Conservation (phyloP, 2,888 invertebrate species). For the Phorcus lineatus region DNA sequence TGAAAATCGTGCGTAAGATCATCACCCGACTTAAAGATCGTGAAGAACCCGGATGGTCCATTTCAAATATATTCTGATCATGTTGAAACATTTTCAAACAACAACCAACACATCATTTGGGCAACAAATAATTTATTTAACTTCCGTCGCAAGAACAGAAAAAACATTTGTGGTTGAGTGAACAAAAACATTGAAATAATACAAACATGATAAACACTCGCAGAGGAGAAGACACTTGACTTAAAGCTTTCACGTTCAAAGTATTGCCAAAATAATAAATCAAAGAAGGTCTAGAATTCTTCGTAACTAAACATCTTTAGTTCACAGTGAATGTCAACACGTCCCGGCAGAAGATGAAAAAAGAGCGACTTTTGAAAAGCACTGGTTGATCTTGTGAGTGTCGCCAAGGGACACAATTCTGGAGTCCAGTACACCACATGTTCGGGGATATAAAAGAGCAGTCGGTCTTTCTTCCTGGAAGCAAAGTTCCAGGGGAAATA, state of each 20-base stretch:
- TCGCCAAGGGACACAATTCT: neutral
- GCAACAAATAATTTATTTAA: constrained; percentile 23
- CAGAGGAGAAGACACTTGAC: no score
- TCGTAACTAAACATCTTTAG: neutral
- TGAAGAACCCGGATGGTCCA: no score
- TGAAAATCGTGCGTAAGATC: no score
- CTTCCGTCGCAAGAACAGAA: constrained; percentile 11
- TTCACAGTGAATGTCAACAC: neutral
- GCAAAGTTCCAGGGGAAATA: neutral
- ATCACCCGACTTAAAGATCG: no score
- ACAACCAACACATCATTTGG: neutral
- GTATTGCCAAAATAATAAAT: neutral
- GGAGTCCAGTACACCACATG: neutral
- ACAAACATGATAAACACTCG: neutral
- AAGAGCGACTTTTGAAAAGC: constrained; percentile 1
- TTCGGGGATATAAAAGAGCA: neutral
- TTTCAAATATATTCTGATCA: no score
- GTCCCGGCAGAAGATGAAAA: neutral
- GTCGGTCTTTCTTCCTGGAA: neutral
- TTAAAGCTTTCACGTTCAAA: no score
- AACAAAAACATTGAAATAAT: constrained; percentile 2
- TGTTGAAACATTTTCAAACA: no score
- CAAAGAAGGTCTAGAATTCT: neutral
- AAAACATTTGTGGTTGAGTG: constrained; percentile 18
- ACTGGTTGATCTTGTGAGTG: neutral